Percentiles rank a stretch among this genome's conserved stretches.
These are phyloP conservation scores for Chrysopa pallens DNA, from an alignment of 1,140 invertebrate species.

Conservation along the genomic window DNA sequence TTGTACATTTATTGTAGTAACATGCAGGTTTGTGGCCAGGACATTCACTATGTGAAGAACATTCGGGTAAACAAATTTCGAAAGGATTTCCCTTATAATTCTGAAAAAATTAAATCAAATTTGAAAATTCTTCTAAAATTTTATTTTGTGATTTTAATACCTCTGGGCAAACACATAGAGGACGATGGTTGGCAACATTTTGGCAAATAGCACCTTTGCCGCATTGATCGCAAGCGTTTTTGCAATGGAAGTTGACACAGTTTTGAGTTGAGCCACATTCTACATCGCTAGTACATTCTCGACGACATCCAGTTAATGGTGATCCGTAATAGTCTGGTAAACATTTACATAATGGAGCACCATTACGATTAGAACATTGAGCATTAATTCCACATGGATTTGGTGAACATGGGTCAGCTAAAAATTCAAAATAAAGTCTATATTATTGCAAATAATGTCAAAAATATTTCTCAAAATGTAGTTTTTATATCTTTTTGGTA, in stretches of 20 bases:
- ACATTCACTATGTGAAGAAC: slow-evolving; percentile 52
- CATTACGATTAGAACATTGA: slow-evolving; percentile 55
- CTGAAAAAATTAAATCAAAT: slow-evolving; percentile 18
- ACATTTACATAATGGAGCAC: slow-evolving; percentile 57
- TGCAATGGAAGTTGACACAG: slow-evolving; percentile 60
- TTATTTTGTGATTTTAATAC: slow-evolving; percentile 20
- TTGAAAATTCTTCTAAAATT: slow-evolving; percentile 1
- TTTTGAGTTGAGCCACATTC: slow-evolving; percentile 51
- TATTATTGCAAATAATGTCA: background rate
- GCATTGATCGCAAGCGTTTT: slow-evolving; percentile 60
- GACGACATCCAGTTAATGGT: slow-evolving; percentile 52
- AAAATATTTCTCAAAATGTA: background rate
- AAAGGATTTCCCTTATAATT: slow-evolving; percentile 59
- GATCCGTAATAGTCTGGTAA: slow-evolving; percentile 52
- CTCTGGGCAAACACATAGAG: slow-evolving; percentile 63
- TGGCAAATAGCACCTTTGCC: slow-evolving; percentile 63
- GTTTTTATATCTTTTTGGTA: background rate
- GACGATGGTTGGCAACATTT: slow-evolving; percentile 50
- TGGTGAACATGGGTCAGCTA: slow-evolving; percentile 61
- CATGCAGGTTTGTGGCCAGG: slow-evolving; percentile 58
- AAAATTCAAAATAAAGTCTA: background rate
- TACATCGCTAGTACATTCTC: slow-evolving; percentile 56
- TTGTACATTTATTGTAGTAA: slow-evolving; percentile 58
- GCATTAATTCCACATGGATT: slow-evolving; percentile 64
- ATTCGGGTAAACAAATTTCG: slow-evolving; percentile 54